A percentile compares a stretch with the other conserved stretches of the same genome.
These are phyloP conservation scores for Amphiura filiformis DNA, from an alignment of 35 echinoderm and acorn worm genomes.

Conservation along the genomic window DNA sequence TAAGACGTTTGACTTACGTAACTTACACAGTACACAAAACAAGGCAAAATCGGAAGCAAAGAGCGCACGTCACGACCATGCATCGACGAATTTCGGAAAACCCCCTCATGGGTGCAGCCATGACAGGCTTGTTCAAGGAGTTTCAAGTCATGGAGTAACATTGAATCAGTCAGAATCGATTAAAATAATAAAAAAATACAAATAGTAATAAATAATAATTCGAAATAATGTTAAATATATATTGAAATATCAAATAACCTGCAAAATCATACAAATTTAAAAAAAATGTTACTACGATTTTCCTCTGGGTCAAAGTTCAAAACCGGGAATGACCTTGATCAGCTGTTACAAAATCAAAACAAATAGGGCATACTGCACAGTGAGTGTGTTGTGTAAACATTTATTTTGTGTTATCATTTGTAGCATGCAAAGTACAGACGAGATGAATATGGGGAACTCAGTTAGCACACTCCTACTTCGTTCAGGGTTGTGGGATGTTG, in stretches of 20 bases:
- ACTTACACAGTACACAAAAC: too few species aligned
- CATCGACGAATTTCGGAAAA: too few species aligned
- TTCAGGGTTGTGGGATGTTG: constrained; percentile 26
- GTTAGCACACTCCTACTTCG: background rate
- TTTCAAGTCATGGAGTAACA: background rate
- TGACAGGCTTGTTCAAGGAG: background rate
- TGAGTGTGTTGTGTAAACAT: background rate
- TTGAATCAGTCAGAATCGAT: background rate
- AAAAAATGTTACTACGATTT: background rate
- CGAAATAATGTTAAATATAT: background rate
- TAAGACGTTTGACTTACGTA: too few species aligned
- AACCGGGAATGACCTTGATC: too few species aligned
- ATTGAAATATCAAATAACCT: background rate
- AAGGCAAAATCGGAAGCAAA: too few species aligned
- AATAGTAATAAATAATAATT: background rate
- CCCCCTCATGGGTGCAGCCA: background rate
- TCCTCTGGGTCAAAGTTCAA: background rate
- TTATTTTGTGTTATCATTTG: background rate
- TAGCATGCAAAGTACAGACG: background rate
- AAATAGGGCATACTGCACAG: too few species aligned
- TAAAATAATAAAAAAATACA: background rate
- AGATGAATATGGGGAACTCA: background rate
- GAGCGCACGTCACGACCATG: too few species aligned
- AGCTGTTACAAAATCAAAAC: background rate
- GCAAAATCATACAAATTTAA: background rate